Evolutionary conservation across 2,113 vertebrate species (phyloP).

Genomic region (Notothenia coriiceps): DNA sequence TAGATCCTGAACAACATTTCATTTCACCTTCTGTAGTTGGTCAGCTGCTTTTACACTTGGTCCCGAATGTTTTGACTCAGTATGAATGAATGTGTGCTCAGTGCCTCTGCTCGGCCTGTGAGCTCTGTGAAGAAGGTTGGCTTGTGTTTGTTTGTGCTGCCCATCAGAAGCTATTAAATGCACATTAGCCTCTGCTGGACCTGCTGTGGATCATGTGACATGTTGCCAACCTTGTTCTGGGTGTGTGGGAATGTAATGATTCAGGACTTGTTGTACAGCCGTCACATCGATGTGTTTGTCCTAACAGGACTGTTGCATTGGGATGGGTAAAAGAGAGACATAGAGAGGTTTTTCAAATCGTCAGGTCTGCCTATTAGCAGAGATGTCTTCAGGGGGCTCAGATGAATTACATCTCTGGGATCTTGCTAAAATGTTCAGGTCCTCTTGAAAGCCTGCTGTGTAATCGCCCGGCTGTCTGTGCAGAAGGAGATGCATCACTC

Average conservation of each 20-base stretch:
- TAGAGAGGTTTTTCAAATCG: neutral
- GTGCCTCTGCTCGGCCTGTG: neutral
- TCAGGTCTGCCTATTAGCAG: neutral
- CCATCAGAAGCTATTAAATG: constrained; percentile 29
- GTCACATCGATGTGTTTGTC: constrained; percentile 50
- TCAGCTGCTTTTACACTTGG: neutral
- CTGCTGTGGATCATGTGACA: constrained; percentile 36
- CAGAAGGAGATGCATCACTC: neutral
- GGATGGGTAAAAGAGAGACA: neutral
- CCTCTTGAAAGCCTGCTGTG: constrained; percentile 9
- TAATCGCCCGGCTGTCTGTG: constrained; percentile 17
- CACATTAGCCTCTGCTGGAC: constrained; percentile 22
- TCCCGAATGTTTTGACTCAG: constrained; percentile 2
- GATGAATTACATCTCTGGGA: constrained; percentile 41
- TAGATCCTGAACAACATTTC: neutral
- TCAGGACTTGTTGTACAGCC: constrained; percentile 51
- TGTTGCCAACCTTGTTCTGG: constrained; percentile 33
- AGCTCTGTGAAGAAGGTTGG: neutral
- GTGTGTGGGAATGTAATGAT: constrained; percentile 58
- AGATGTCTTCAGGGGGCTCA: constrained; percentile 24
- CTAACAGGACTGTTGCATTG: constrained; percentile 11
- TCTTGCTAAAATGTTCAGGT: constrained; percentile 27
- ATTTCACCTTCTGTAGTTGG: neutral
- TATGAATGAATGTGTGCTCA: neutral
- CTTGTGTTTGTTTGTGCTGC: constrained; percentile 37